Evolutionary conservation across 2,113 vertebrate genomes (phyloP).

Genomic region (Vulpes lagopus): DNA sequence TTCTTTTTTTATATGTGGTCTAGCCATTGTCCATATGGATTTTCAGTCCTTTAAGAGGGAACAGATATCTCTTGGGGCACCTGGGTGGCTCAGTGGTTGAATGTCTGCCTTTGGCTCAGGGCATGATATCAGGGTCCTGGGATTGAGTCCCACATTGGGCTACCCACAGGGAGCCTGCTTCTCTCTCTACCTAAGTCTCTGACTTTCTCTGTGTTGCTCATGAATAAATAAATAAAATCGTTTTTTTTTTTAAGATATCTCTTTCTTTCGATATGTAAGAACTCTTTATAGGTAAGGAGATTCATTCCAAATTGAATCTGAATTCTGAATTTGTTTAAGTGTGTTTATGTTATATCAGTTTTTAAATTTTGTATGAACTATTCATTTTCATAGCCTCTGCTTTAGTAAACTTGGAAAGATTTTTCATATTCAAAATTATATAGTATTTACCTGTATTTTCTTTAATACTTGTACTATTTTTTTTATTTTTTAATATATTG

Average conservation of each 20-base stretch:
- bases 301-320: not conserved
- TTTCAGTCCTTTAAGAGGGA: not conserved
- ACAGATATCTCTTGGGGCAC: not conserved
- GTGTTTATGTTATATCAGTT: not conserved
- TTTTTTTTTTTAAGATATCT: not conserved
- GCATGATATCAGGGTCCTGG: too few relatives aligned
- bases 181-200: too few relatives aligned
- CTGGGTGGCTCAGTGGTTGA: too few relatives aligned
- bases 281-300: not conserved
- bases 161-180: too few relatives aligned
- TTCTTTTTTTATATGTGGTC: not conserved
- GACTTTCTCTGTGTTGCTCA: too few relatives aligned
- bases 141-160: too few relatives aligned
- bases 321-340: conserved; percentile 9
- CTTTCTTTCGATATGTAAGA: not conserved
- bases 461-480: not conserved
- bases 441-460: not conserved
- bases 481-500: not conserved
- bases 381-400: not conserved
- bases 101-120: too few relatives aligned
- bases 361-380: not conserved
- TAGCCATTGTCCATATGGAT: not conserved
- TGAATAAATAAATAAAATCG: too few relatives aligned
- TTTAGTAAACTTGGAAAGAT: not conserved
- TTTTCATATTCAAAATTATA: conserved; percentile 15